A percentile compares a stretch with the other conserved stretches of the same genome.
Evolutionary conservation across 2,797 vertebrate genomes (phyloP).

Genomic region (Ptychobarbus kaznakovi): DNA sequence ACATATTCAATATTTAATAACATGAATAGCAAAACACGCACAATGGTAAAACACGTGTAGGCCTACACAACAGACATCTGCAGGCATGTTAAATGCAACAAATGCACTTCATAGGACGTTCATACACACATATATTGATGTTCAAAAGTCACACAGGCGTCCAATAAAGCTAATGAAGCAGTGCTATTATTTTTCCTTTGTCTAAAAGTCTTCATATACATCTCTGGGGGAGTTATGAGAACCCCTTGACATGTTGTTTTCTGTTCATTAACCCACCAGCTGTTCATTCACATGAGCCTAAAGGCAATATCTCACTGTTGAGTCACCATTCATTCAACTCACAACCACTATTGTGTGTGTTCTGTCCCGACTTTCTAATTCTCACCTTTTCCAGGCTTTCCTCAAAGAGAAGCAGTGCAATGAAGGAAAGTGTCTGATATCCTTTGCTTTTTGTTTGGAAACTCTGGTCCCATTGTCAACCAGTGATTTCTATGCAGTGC

Average conservation of each 20-base stretch:
- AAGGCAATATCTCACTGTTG: constrained; percentile 77
- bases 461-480: background rate
- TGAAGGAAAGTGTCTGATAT: background rate
- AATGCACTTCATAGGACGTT: background rate
- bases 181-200: constrained; percentile 74
- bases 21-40: background rate
- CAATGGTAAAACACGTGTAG: background rate
- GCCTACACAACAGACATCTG: background rate
- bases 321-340: constrained; percentile 67
- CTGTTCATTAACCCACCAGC: constrained; percentile 87
- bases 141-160: constrained; percentile 67
- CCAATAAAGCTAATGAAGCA: constrained; percentile 74
- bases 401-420: background rate
- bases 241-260: constrained; percentile 83
- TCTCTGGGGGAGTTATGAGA: constrained; percentile 77
- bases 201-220: constrained; percentile 70
- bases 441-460: constrained; percentile 3
- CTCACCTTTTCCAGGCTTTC: constrained; percentile 57
- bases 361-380: constrained; percentile 33
- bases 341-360: constrained; percentile 64
- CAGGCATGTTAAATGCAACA: constrained; percentile 23
- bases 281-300: constrained; percentile 85
- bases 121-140: constrained; percentile 56
- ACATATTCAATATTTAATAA: constrained; percentile 23
- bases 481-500: background rate